phyloP scores from a whole-genome alignment of 1,140 invertebrate genomes.

The Pseudomyrmex dendroicus region DNA sequence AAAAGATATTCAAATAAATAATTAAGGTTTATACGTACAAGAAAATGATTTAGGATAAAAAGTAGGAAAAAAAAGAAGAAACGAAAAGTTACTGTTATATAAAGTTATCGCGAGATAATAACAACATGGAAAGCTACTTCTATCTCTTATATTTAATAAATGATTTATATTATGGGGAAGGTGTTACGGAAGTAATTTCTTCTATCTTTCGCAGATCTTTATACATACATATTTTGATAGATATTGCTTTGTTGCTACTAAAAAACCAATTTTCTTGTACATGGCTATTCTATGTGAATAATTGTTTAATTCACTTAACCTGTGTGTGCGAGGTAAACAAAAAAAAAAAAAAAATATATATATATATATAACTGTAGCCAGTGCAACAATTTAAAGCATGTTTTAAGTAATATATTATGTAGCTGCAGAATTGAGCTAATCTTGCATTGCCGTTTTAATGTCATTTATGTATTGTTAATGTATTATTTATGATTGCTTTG shows the following conservation, averaged over 20 bases:
- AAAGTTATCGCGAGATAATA: conserved; percentile 7
- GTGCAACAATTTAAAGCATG: conserved; percentile 9
- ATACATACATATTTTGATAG: conserved; percentile 36
- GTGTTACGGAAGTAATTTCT: background rate
- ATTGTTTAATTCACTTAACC: conserved; percentile 38
- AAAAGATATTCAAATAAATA: conserved; percentile 27
- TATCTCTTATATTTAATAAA: background rate
- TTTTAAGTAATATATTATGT: conserved; percentile 31
- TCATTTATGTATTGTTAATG: conserved; percentile 10
- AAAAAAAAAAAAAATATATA: too few relatives aligned
- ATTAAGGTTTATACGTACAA: background rate
- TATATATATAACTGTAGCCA: conserved; percentile 15
- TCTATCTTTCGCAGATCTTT: conserved; percentile 5
- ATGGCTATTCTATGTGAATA: conserved; percentile 34
- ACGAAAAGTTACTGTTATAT: background rate
- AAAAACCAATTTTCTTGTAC: conserved; percentile 20
- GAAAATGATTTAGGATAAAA: conserved; percentile 23
- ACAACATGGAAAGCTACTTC: background rate
- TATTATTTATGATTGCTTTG: background rate
- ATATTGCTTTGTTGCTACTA: conserved; percentile 41
- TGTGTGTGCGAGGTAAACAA: conserved; percentile 8
- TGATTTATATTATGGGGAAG: background rate
- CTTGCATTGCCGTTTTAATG: conserved; percentile 36
- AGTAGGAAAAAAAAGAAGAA: background rate
- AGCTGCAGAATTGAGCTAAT: conserved; percentile 5